These are phyloP conservation scores for Intellagama lesueurii DNA, from an alignment of 2,797 vertebrate species.

Conservation along the genomic window DNA sequence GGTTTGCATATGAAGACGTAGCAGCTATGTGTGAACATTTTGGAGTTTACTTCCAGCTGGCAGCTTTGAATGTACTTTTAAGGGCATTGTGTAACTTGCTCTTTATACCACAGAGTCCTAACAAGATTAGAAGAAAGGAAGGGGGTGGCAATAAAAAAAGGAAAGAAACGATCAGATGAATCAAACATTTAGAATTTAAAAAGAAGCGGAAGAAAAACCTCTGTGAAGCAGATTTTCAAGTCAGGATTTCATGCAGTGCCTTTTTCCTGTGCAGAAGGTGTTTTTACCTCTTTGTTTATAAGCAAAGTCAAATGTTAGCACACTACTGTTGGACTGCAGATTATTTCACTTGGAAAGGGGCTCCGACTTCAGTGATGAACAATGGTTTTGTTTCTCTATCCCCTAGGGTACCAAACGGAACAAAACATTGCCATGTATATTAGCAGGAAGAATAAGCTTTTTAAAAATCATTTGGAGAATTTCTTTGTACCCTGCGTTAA, in stretches of 20 bases:
- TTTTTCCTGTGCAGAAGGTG: constrained; percentile 14
- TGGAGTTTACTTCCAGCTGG: constrained; percentile 10
- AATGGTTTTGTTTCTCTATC: constrained; percentile 8
- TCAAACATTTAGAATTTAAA: constrained; percentile 30
- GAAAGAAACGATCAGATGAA: constrained; percentile 21
- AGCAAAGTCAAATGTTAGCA: constrained; percentile 24
- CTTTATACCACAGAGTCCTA: neutral
- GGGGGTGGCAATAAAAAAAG: neutral
- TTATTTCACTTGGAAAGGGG: constrained; percentile 43
- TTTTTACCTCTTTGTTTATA: constrained; percentile 12
- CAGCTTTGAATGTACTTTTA: neutral
- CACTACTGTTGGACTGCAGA: constrained; percentile 15
- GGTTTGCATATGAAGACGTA: constrained; percentile 38
- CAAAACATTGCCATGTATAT: neutral
- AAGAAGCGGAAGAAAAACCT: constrained; percentile 16
- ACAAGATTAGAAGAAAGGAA: neutral
- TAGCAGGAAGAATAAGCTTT: constrained; percentile 6
- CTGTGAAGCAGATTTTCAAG: constrained; percentile 8
- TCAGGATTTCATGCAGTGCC: constrained; percentile 5
- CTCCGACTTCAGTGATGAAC: neutral
- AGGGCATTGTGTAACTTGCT: constrained; percentile 13
- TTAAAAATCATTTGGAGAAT: constrained; percentile 5
- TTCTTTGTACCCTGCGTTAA: constrained; percentile 47
- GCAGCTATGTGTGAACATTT: constrained; percentile 18
- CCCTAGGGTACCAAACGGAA: constrained; percentile 4